phyloP scores from a whole-genome alignment of 2,797 vertebrate genomes.

The Spinus olivaceus region DNA sequence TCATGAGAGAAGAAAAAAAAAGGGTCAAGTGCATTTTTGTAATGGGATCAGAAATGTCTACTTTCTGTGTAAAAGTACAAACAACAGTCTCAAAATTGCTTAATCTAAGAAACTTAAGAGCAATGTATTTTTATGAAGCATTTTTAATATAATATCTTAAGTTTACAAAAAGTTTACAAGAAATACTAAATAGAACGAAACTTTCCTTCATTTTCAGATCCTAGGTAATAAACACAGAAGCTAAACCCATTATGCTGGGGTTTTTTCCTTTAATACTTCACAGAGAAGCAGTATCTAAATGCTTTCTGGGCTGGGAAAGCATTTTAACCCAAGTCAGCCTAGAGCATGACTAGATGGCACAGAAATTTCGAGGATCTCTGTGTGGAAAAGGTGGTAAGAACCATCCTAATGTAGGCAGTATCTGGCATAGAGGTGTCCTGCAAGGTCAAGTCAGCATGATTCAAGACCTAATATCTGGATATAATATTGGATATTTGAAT shows the following conservation, averaged over 20 bases:
- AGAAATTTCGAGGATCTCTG: background rate
- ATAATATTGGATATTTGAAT: background rate
- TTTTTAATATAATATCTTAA: background rate
- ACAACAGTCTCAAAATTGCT: background rate
- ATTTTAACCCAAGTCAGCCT: background rate
- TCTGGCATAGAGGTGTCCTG: background rate
- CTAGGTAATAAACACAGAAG: background rate
- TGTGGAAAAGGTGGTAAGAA: background rate
- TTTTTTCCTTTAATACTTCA: background rate
- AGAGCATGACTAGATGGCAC: background rate
- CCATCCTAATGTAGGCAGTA: background rate
- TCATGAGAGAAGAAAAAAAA: background rate
- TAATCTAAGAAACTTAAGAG: background rate
- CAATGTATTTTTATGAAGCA: background rate
- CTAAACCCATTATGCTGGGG: background rate
- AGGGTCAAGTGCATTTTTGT: conserved; percentile 3
- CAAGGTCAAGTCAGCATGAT: background rate
- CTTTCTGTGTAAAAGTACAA: background rate
- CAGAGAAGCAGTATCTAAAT: background rate
- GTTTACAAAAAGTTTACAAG: background rate
- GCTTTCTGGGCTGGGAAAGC: background rate
- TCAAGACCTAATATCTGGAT: background rate
- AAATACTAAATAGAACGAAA: background rate
- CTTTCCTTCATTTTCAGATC: background rate
- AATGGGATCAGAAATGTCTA: background rate